Evolutionary conservation across 2,888 invertebrate genomes (phyloP), one percentile per base, ranked within the genome.

Genomic region (Seladonia tumulorum): DNA sequence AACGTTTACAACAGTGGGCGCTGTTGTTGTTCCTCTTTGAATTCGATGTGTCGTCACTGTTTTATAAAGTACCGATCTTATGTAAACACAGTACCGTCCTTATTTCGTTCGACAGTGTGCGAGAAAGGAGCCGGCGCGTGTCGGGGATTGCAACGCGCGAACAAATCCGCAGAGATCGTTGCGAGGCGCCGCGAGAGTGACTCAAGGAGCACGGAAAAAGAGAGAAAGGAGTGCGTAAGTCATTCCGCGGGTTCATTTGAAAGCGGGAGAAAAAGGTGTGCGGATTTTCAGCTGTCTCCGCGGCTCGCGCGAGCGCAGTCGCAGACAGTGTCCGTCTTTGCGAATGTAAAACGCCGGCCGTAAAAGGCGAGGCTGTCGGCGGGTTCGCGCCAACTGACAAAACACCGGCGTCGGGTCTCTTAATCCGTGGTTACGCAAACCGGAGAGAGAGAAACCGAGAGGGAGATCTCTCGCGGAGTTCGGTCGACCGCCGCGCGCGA

Each of bases 391-490:
- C 35, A 66, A 66, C 66, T 35, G 66, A 66, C 66, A 66, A 66
- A 66, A 66, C 66, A 66, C 8, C 63, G 16, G 29, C 60, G 66
- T 35, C 66, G 60, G 18, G 29, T 66, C 68, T 66, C 68, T 75
- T 75, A 42, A 42, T 39, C 39, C 57, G 39, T 29, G 68, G 66
- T 80, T 80, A n/a, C 49, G 68, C 76, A 80, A 80, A 49, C 39
- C 29, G 12, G 66, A 45, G 35, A 1, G 66, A 45, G 35, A 1
- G 68, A 78, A 66, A 81, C 49, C 42, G 29, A 72, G 16, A 8
- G 53, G 35, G 71, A 22, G 39, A 68, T 78, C 78, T 75, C 76
- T n/a, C 42, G n/a, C n/a, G n/a, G 47, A 0, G 39, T 47, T 39
- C 29, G 68, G 68, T 68, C 35, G 39, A 35, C 68, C 63, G 16